Evolutionary conservation across 2,113 vertebrate genomes (phyloP).

Genomic region (Pluvialis apricaria): DNA sequence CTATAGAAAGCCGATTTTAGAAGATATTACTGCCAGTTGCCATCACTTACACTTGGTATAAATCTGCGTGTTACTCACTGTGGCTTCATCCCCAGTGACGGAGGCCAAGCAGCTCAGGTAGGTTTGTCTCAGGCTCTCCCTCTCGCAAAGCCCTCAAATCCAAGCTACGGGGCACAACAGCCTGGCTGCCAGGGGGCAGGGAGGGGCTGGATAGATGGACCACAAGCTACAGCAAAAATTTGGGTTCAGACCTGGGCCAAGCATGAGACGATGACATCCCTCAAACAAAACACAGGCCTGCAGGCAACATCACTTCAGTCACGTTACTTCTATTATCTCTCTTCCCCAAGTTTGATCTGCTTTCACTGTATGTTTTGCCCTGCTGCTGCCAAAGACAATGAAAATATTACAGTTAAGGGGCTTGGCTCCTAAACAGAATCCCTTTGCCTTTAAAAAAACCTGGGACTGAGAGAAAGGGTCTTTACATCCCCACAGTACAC

Average conservation of each 20-base stretch:
- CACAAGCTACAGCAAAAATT: not conserved
- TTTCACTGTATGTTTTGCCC: not conserved
- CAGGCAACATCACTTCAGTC: not conserved
- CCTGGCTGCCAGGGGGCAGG: not conserved
- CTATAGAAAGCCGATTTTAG: not conserved
- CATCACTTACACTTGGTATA: not conserved
- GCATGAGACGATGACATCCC: fast-evolving
- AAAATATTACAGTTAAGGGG: not conserved
- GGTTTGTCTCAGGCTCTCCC: not conserved
- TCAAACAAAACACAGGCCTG: not conserved
- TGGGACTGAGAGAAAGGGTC: not conserved
- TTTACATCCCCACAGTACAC: not conserved
- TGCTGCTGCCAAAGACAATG: not conserved
- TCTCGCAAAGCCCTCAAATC: not conserved
- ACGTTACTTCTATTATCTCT: not conserved
- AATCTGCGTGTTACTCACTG: not conserved
- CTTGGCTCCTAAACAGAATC: not conserved
- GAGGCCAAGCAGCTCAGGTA: not conserved
- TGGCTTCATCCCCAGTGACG: not conserved
- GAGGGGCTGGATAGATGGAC: not conserved
- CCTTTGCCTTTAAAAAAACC: not conserved
- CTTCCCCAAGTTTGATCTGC: not conserved
- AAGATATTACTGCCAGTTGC: not conserved
- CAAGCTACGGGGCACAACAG: not conserved
- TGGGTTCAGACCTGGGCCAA: not conserved